A percentile compares a stretch with the other conserved stretches of the same genome.
Conservation (phyloP, 2,888 invertebrate species). For the Hyppa rectilinea region DNA sequence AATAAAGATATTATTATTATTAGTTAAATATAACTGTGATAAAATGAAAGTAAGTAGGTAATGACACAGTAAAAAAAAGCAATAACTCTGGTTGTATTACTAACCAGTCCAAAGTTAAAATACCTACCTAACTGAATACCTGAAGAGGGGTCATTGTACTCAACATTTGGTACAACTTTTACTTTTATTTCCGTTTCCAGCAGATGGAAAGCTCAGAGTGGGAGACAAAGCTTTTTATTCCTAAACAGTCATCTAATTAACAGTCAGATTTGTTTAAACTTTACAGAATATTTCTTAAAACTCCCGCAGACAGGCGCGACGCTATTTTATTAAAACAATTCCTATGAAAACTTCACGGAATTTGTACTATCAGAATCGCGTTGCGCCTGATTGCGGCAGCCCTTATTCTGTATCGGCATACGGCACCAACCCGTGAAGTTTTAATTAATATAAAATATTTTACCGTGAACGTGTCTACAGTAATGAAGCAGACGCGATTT, state of each 20-base stretch:
- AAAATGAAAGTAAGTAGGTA: constrained; percentile 3
- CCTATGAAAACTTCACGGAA: too few relatives aligned
- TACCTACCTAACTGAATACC: too few relatives aligned
- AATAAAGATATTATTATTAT: too few relatives aligned
- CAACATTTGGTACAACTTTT: background rate
- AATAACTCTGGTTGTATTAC: background rate
- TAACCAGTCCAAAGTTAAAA: too few relatives aligned
- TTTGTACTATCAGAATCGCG: too few relatives aligned
- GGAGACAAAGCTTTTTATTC: background rate
- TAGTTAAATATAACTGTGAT: background rate
- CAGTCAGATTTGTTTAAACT: constrained; percentile 14
- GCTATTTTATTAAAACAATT: too few relatives aligned
- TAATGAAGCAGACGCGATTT: constrained; percentile 21
- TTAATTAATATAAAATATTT: constrained; percentile 38
- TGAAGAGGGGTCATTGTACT: background rate
- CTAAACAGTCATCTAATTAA: constrained; percentile 27
- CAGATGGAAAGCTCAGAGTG: background rate
- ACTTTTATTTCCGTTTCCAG: background rate
- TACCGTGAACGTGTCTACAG: constrained; percentile 1
- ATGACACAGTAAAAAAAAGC: background rate
- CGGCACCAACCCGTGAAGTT: constrained; percentile 8
- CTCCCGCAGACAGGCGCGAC: too few relatives aligned
- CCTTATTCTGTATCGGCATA: constrained; percentile 8
- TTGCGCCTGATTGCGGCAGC: too few relatives aligned
- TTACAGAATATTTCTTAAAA: constrained; percentile 7